Conservation (phyloP, 2,797 vertebrate genomes). For the Coregonus ussuriensis region DNA sequence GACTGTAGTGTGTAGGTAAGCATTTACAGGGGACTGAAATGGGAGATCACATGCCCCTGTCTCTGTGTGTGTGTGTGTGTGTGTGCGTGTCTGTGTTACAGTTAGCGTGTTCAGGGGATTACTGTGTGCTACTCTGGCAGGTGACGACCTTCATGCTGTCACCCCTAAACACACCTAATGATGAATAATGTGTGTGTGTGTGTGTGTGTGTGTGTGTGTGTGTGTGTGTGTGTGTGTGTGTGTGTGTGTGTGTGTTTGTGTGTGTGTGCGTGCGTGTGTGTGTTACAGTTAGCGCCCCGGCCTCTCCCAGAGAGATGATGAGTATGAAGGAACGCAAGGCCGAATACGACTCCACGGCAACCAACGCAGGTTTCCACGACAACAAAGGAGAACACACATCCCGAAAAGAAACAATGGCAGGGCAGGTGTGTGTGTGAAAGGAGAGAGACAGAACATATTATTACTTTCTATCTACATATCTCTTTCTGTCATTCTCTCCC, state of each 20-base stretch:
- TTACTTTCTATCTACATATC: conserved; percentile 25
- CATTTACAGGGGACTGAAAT: conserved; percentile 1
- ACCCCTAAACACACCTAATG: conserved; percentile 58
- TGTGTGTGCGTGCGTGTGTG: too few species aligned
- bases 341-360: conserved; percentile 95
- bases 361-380: conserved; percentile 93
- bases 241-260: too few species aligned
- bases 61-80: conserved; percentile 19
- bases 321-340: conserved; percentile 98
- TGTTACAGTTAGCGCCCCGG: conserved; percentile 90
- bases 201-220: conserved; percentile 21
- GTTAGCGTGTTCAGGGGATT: conserved; percentile 1
- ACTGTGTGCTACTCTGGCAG: conserved; percentile 47
- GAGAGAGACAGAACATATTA: conserved; percentile 46
- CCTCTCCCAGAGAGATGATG: conserved; percentile 99
- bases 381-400: conserved; percentile 96
- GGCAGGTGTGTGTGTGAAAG: conserved; percentile 78
- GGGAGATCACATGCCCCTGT: neutral
- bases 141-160: conserved; percentile 70
- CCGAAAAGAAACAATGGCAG: conserved; percentile 95
- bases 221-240: conserved; percentile 11
- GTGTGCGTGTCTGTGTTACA: conserved; percentile 12
- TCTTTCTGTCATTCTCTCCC: neutral
- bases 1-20: conserved; percentile 19
- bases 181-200: conserved; percentile 59